These are phyloP conservation scores for Formica exsecta DNA, from an alignment of 1,140 invertebrate genomes.

Conservation along the genomic window DNA sequence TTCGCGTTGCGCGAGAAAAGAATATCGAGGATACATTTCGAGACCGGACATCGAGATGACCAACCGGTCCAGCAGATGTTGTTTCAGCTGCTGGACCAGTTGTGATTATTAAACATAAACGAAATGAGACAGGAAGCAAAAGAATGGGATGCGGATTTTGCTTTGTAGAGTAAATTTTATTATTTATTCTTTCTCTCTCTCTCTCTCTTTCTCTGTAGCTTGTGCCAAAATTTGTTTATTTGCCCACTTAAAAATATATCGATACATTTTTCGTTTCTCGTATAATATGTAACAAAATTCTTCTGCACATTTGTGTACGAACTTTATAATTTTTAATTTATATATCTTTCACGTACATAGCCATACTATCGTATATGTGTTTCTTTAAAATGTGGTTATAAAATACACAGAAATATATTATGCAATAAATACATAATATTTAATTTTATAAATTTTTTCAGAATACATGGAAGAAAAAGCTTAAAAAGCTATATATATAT, in stretches of 20 bases:
- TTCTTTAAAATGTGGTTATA: background rate
- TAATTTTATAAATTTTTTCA: background rate
- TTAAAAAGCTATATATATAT: no score
- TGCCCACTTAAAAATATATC: constrained; percentile 1
- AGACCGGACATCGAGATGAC: constrained; percentile 84
- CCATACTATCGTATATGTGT: constrained; percentile 3
- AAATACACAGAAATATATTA: background rate
- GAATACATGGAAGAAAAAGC: background rate
- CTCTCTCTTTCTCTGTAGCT: background rate
- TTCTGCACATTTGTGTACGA: background rate
- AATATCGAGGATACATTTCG: constrained; percentile 52
- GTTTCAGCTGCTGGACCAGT: constrained; percentile 81
- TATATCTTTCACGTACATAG: constrained; percentile 8
- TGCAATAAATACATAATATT: background rate
- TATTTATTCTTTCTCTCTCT: background rate
- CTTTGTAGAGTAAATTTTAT: constrained; percentile 22
- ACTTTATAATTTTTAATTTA: background rate
- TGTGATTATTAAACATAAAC: constrained; percentile 55
- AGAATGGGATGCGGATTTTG: constrained; percentile 17
- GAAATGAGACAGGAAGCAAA: constrained; percentile 32
- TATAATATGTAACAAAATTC: constrained; percentile 1
- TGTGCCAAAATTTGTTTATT: constrained; percentile 32
- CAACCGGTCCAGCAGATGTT: constrained; percentile 85
- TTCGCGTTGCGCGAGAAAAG: constrained; percentile 59
- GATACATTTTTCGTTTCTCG: constrained; percentile 18